Evolutionary conservation across 2,797 vertebrate genomes (phyloP).

Genomic region (Zalophus californianus): DNA sequence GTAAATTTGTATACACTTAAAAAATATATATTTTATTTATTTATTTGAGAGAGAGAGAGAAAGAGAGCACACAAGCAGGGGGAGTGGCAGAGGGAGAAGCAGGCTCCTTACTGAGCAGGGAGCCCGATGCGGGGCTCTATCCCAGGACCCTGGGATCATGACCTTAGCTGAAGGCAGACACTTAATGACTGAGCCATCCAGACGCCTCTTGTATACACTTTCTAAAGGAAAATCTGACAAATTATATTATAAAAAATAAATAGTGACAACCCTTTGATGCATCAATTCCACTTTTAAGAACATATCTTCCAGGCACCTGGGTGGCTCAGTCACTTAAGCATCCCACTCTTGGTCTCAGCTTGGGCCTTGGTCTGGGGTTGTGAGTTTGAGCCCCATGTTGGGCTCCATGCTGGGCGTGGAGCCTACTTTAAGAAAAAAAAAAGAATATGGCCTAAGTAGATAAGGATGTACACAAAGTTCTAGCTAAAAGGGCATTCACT

Average conservation of each 20-base stretch:
- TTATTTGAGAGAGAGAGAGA: too few relatives aligned
- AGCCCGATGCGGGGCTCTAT: too few relatives aligned
- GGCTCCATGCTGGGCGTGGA: background rate
- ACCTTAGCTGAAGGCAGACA: too few relatives aligned
- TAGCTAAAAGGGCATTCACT: background rate
- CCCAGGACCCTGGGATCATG: too few relatives aligned
- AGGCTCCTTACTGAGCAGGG: too few relatives aligned
- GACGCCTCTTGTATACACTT: background rate
- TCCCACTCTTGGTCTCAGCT: background rate
- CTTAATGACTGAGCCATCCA: too few relatives aligned
- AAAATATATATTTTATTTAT: too few relatives aligned
- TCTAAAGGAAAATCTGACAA: slow-evolving; percentile 17
- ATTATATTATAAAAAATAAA: background rate
- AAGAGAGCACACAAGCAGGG: too few relatives aligned
- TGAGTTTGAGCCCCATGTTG: background rate
- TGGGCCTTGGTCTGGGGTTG: background rate
- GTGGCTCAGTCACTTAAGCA: background rate
- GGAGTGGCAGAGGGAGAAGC: too few relatives aligned
- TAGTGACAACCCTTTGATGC: background rate
- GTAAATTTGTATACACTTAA: background rate
- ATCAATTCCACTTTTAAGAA: background rate
- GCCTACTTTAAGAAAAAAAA: background rate
- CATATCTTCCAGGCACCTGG: background rate
- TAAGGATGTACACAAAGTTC: background rate
- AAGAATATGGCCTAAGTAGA: background rate